Evolutionary conservation across 2,113 vertebrate species (phyloP), one percentile per base, ranked within the genome.

Genomic region (Pedetes capensis): DNA sequence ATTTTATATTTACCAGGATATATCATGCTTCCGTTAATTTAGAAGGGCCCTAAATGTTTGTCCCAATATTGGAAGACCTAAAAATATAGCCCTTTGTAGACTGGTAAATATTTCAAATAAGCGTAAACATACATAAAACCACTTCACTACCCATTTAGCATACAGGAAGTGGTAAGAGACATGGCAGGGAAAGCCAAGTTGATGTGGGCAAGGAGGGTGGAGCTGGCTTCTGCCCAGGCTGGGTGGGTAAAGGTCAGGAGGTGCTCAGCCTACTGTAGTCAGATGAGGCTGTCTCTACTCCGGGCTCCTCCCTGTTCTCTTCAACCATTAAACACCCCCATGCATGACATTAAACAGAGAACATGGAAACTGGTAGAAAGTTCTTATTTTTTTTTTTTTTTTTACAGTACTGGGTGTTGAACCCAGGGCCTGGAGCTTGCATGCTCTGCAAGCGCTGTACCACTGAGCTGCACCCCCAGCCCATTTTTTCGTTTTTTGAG

Each of bases 41-140:
- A 68, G 32, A 78, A 68, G 57, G 69, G 42, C 2, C 42, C 53
- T 71, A 59, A 69, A 49, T 78, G 64, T 79, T 61, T 91, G 44
- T 37, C 16, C 20, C 64, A 71, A 85, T 72, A 42, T 64, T 53
- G 37, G 66, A 5, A 44, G n/a, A 47, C 37, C 18, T 44, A n/a
- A n/a, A n/a, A 69, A 89, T 57, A 14, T 13, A 39, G 47, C 5
- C 34, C 23, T 59, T 51, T 71, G n/a, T 37, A 76, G 74, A 39
- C 37, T 86, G 84, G 34, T 82, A 84, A 72, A 18, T 81, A 57
- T 75, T 93, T 71, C 39, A 51, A 61, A 39, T 22, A 32, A 81
- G 20, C 17, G 34, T 53, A 51, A 78, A 57, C 69, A 42, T 25
- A 20, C 16, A 42, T 37, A 32, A 44, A 66, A 86, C 11, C 44